Conservation (phyloP, 2,797 vertebrate genomes). For the Gephyroberyx darwinii region DNA sequence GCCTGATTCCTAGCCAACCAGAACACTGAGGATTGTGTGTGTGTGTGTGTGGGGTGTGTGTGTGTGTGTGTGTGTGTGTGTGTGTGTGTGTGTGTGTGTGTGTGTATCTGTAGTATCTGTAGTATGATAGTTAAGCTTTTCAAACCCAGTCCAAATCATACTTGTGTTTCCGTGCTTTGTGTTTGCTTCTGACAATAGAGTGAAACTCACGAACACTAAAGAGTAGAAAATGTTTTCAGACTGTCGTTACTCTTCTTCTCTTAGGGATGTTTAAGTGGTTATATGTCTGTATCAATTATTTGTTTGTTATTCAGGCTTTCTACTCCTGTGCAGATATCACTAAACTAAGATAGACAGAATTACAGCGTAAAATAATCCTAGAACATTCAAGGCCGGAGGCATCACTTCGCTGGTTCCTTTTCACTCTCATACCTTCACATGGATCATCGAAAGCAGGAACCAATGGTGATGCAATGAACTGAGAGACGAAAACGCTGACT, state of each 20-base stretch:
- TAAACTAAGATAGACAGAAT: too few species aligned
- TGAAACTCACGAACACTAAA: conserved; percentile 12
- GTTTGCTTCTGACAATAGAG: conserved; percentile 31
- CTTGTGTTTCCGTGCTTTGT: conserved; percentile 22
- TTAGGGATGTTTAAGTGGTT: too few species aligned
- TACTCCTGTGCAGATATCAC: too few species aligned
- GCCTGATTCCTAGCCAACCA: conserved; percentile 84
- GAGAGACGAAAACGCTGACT: too few species aligned
- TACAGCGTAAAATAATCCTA: too few species aligned
- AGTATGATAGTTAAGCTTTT: conserved; percentile 46
- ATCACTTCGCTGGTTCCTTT: too few species aligned
- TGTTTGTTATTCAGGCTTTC: too few species aligned
- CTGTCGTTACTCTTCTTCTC: not conserved
- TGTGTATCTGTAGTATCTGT: conserved; percentile 35
- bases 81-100: conserved; percentile 20
- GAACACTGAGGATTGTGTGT: conserved; percentile 68
- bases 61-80: conserved; percentile 23
- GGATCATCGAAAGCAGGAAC: too few species aligned
- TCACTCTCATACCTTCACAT: too few species aligned
- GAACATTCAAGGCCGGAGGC: too few species aligned
- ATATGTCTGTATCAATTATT: too few species aligned
- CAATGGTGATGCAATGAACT: too few species aligned
- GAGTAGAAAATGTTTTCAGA: not conserved
- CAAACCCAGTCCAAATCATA: conserved; percentile 38
- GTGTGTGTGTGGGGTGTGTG: conserved; percentile 56